Percentiles rank a stretch among this genome's conserved stretches.
Evolutionary conservation across 2,113 vertebrate genomes (phyloP).

Genomic region (Tenrec ecaudatus): DNA sequence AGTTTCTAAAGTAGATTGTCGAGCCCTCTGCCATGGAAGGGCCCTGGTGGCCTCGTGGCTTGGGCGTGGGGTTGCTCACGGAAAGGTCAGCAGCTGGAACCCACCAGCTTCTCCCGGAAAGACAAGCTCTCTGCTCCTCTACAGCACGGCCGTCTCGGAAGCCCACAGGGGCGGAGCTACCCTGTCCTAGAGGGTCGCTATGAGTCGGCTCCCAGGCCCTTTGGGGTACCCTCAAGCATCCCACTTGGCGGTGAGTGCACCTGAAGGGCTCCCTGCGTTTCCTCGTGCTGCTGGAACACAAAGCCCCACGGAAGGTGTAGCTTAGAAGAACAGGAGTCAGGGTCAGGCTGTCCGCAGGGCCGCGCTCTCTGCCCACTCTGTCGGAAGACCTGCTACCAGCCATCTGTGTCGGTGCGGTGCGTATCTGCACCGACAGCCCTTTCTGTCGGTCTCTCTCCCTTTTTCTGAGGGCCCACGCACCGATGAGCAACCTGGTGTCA

Average conservation of each 20-base stretch:
- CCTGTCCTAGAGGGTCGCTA: too few relatives aligned
- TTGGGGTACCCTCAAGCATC: background rate
- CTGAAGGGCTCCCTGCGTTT: background rate
- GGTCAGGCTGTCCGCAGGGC: background rate
- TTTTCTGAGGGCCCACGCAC: background rate
- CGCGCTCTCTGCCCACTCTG: background rate
- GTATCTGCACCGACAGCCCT: background rate
- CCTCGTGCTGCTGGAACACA: background rate
- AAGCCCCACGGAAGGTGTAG: background rate
- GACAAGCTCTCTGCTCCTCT: too few relatives aligned
- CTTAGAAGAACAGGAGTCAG: background rate
- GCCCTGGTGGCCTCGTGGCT: too few relatives aligned
- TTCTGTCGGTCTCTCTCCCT: background rate
- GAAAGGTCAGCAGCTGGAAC: too few relatives aligned
- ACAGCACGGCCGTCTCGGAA: too few relatives aligned
- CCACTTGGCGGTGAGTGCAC: background rate
- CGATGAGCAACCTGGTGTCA: background rate
- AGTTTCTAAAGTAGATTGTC: background rate
- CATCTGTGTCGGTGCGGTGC: background rate
- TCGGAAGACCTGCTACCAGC: background rate
- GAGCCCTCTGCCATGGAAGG: background rate
- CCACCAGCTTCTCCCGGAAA: too few relatives aligned
- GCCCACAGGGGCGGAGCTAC: too few relatives aligned
- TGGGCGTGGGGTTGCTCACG: too few relatives aligned
- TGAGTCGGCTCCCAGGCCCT: background rate